Conservation (phyloP, 2,113 vertebrate species). For the Nyctereutes procyonoides region DNA sequence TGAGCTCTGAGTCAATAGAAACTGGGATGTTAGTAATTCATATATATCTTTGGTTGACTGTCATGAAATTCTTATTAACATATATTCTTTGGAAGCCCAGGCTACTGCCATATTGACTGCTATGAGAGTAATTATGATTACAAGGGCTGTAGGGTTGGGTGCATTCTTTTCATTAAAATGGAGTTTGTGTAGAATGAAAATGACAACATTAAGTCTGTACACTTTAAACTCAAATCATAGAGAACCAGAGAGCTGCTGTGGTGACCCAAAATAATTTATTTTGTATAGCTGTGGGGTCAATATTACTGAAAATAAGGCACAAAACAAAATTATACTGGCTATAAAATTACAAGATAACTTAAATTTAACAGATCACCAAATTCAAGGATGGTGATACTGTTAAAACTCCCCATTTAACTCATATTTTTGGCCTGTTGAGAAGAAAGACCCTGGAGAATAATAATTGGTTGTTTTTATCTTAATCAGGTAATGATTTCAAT, state of each 20-base stretch:
- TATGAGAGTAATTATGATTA: background rate
- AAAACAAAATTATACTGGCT: background rate
- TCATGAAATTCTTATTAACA: constrained; percentile 6
- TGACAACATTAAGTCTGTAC: background rate
- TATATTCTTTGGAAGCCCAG: background rate
- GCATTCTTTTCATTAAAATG: background rate
- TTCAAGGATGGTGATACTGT: background rate
- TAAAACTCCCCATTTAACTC: background rate
- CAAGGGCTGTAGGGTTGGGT: background rate
- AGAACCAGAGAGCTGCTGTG: background rate
- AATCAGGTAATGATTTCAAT: background rate
- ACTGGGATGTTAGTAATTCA: background rate
- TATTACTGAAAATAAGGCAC: constrained; percentile 32
- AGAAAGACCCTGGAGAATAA: background rate
- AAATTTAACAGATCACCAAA: background rate
- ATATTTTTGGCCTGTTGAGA: background rate
- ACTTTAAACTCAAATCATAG: background rate
- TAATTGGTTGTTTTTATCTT: background rate
- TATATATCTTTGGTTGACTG: background rate
- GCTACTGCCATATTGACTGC: background rate
- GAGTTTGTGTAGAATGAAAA: constrained; percentile 1
- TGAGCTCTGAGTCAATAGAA: background rate
- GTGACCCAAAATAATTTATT: background rate
- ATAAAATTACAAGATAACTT: background rate
- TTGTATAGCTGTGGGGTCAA: background rate